Evolutionary conservation across 35 echinoderm and acorn worm species (phyloP), one percentile per base, ranked within the genome.

Genomic region (Diadema setosum): DNA sequence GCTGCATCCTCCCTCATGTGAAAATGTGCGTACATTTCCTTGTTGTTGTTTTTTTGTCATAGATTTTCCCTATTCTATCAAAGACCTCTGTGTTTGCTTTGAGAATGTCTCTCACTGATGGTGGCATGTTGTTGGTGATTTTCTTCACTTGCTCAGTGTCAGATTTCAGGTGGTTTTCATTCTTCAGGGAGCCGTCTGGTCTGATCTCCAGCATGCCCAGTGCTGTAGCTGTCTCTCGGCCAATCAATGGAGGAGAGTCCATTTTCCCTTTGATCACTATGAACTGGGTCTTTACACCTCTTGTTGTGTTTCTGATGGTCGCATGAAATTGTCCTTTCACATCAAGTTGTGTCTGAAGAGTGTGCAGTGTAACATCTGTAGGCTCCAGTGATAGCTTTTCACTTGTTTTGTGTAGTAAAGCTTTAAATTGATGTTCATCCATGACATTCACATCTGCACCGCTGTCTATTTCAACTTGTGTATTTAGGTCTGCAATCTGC

Each of bases 381-480:
- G 61, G 61, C 31, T 11, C 12, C 12, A 67, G 61, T 29, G 20
- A 9, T 29, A 67, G 12, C 12, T 67, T 29, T 67, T 20, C 12
- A 25, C 8, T 9, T 18, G 61, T 18, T 67, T 29, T 67, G 61
- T 67, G 12, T 0, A 25, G 12, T 1, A 67, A 29, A 9, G 61
- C 61, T 18, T 25, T 11, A 25, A 67, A 67, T 67, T 67, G 61
- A 25, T 67, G 61, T 78, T 91, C 88, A 48, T 91, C 88, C 88
- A 91, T 91, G 59, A 91, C 57, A 45, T 91, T 91, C 2, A 57
- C 82, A 17, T 91, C 89, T 34, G 89, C 82, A 20, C 81, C 81
- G 42, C 61, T 67, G 24, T 67, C 61, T 24, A 67, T 9, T 29
- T 67, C 61, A 67, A 67, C 61, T 1, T 67, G 12, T 25, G 24